A percentile compares a stretch with the other conserved stretches of the same genome.
phyloP scores from a whole-genome alignment of 2,113 vertebrate species.

The Ginglymostoma cirratum region DNA sequence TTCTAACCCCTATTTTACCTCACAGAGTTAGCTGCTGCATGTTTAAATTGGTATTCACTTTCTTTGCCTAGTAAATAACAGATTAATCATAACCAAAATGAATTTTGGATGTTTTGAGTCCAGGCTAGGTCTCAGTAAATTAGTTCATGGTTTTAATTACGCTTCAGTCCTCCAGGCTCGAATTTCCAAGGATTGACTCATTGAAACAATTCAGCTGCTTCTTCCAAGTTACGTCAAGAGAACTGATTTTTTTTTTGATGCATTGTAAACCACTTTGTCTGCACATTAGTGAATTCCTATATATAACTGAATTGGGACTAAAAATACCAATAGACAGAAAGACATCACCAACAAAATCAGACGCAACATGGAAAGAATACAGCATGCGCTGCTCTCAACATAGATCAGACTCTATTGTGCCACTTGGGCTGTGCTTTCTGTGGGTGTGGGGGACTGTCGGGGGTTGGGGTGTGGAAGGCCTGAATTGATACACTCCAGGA shows the following conservation, averaged over 20 bases:
- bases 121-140: constrained; percentile 15
- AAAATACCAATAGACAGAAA: background rate
- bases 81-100: background rate
- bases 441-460: no score
- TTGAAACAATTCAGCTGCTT: background rate
- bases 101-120: background rate
- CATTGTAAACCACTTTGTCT: background rate
- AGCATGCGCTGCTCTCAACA: background rate
- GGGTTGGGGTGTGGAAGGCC: background rate
- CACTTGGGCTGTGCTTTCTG: background rate
- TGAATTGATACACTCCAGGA: background rate
- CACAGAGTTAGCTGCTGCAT: background rate
- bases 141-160: background rate
- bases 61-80: background rate
- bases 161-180: background rate
- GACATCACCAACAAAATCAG: background rate
- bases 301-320: background rate
- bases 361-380: background rate
- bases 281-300: background rate
- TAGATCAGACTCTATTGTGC: background rate
- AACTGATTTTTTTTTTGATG: background rate
- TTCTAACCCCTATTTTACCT: background rate
- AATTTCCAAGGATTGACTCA: background rate
- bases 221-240: background rate
- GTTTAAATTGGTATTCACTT: background rate